Conservation (phyloP, 2,797 vertebrate species). For the Acrossocheilus wenchowensis region DNA sequence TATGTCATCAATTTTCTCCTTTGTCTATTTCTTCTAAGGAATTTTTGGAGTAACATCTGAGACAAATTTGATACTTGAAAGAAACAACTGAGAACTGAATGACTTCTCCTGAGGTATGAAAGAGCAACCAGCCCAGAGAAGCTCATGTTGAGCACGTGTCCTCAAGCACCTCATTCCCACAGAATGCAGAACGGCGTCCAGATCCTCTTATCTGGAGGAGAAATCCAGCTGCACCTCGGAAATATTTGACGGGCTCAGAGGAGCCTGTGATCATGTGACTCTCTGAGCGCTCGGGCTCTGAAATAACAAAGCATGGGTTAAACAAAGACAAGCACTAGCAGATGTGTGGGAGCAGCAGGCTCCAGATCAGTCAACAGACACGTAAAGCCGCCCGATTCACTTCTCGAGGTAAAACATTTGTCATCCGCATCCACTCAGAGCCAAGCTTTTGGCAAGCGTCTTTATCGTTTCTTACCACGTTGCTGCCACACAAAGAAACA, state of each 20-base stretch:
- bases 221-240: constrained; percentile 22
- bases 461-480: constrained; percentile 9
- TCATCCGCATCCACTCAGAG: constrained; percentile 35
- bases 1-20: neutral
- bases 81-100: neutral
- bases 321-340: constrained; percentile 47
- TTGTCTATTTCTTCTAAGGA: neutral
- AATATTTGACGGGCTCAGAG: constrained; percentile 18
- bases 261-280: constrained; percentile 13
- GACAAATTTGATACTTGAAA: neutral
- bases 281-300: neutral
- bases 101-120: neutral
- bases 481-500: constrained; percentile 30
- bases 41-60: neutral
- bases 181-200: constrained; percentile 24
- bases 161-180: neutral
- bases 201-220: constrained; percentile 36
- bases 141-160: neutral
- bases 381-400: constrained; percentile 27
- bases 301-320: constrained; percentile 52
- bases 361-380: constrained; percentile 45
- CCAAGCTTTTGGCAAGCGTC: constrained; percentile 1
- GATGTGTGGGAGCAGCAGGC: constrained; percentile 44
- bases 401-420: constrained; percentile 45
- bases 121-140: neutral